Base-by-base conservation (phyloP, 2,113 vertebrate species). In the Misgurnus mizolepis region DNA sequence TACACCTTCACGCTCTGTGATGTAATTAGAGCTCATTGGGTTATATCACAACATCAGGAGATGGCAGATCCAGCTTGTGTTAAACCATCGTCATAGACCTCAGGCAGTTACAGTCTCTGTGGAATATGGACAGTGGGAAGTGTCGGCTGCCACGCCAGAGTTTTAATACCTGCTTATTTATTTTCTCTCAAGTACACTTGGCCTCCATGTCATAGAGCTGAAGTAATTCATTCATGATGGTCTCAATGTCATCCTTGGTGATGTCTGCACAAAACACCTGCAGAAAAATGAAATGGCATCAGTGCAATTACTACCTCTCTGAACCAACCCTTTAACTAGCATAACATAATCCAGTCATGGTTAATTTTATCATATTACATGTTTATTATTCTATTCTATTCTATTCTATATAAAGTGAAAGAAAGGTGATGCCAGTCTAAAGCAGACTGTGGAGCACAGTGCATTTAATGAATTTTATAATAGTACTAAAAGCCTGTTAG, bases 151-250 rank as follows among this genome's bases (percentile, higher is more conserved):
- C 45, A 9, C n/a, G 6, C 65, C 62, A 62, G 12, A 4, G 56
- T 77, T 67, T 43, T 47, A 68, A 39, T 39, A 45, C 3, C 7
- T 64, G 76, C 22, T 67, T 12, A 70, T 56, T 27, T 49, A 12
- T 18, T 4, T 9, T 79, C 47, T 73, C 70, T 95, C 87, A 95
- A 74, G 91, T 86, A 81, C 94, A 94, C 87, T 95, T 95, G 78
- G 93, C 93, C 83, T 96, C 95, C 92, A 96, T 90, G 85, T 94
- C 93, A 78, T 96, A 96, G 72, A 96, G 92, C 76, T 93, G 92
- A 82, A 95, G 94, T 68, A 96, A 91, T 84, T 94, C 93, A 74
- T 90, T 92, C 76, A 95, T 91, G 88, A 96, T 95, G 40, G 91
- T 89, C 17, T 95, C 90, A 58, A 96, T 94, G 86, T 91, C 78